phyloP scores from a whole-genome alignment of 2,113 vertebrate genomes.

The Chrysemys picta region DNA sequence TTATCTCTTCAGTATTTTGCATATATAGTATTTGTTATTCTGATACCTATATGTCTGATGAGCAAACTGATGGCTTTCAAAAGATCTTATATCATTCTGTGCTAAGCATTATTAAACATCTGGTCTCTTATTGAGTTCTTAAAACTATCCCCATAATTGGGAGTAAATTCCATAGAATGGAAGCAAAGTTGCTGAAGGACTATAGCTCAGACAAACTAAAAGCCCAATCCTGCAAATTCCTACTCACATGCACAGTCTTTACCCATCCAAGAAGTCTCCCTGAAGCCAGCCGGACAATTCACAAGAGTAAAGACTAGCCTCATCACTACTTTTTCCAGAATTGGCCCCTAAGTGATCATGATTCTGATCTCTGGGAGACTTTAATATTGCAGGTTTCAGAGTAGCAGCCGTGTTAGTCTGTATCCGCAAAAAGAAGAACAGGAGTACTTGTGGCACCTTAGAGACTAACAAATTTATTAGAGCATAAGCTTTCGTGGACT shows the following conservation, averaged over 20 bases:
- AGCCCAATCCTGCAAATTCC: not conserved
- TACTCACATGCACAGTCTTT: not conserved
- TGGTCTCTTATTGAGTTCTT: not conserved
- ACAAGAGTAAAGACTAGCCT: not conserved
- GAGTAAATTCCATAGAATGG: too few relatives aligned
- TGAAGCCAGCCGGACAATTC: not conserved
- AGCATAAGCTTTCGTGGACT: too few relatives aligned
- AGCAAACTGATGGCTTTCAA: not conserved
- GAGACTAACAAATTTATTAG: too few relatives aligned
- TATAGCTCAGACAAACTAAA: accelerated
- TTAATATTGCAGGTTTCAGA: not conserved
- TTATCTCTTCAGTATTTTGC: not conserved
- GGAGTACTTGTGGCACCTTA: too few relatives aligned
- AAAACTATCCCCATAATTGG: not conserved
- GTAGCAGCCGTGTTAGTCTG: too few relatives aligned
- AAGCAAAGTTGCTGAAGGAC: not conserved
- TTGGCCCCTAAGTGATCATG: not conserved
- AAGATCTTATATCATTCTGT: not conserved
- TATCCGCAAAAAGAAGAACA: too few relatives aligned
- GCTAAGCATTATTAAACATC: not conserved
- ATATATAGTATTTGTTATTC: accelerated
- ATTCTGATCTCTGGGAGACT: not conserved
- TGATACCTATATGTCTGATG: not conserved
- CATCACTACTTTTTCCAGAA: not conserved
- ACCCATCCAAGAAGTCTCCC: not conserved